Evolutionary conservation across 1,140 invertebrate species (phyloP).

Genomic region (Heliconius himera): DNA sequence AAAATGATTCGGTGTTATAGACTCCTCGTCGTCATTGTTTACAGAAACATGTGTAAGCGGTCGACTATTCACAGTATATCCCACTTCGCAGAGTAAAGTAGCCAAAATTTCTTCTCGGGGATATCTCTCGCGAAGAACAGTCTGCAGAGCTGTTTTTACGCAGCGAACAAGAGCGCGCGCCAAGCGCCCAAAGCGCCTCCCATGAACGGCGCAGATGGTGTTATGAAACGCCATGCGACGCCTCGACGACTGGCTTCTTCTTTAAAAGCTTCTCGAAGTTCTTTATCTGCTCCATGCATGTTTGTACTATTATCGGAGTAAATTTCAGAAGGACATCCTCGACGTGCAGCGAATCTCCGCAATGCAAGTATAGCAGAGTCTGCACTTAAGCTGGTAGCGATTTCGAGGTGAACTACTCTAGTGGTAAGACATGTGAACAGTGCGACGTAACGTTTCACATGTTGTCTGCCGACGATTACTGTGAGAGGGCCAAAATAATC

Average conservation of each 20-base stretch:
- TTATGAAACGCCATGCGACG: slow-evolving; percentile 62
- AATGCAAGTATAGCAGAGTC: slow-evolving; percentile 64
- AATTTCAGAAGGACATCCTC: slow-evolving; percentile 53
- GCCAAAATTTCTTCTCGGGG: slow-evolving; percentile 45
- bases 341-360: slow-evolving; percentile 63
- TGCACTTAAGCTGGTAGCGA: slow-evolving; percentile 49
- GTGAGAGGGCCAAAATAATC: slow-evolving; percentile 50
- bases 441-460: slow-evolving; percentile 59
- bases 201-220: slow-evolving; percentile 64
- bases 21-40: slow-evolving; percentile 40
- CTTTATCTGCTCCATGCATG: slow-evolving; percentile 24
- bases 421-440: slow-evolving; percentile 54
- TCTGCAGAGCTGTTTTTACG: slow-evolving; percentile 54
- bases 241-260: slow-evolving; percentile 20
- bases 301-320: slow-evolving; percentile 57
- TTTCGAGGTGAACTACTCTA: slow-evolving; percentile 36
- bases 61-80: slow-evolving; percentile 51
- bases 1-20: slow-evolving; percentile 59
- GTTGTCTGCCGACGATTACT: slow-evolving; percentile 45
- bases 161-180: slow-evolving; percentile 56
- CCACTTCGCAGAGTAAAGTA: slow-evolving; percentile 50
- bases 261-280: neutral
- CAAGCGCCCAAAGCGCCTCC: slow-evolving; percentile 74
- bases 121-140: slow-evolving; percentile 32
- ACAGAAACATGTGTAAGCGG: slow-evolving; percentile 56